Base-by-base conservation (phyloP, 1,140 invertebrate genomes). In the Drosophila grimshawi region DNA sequence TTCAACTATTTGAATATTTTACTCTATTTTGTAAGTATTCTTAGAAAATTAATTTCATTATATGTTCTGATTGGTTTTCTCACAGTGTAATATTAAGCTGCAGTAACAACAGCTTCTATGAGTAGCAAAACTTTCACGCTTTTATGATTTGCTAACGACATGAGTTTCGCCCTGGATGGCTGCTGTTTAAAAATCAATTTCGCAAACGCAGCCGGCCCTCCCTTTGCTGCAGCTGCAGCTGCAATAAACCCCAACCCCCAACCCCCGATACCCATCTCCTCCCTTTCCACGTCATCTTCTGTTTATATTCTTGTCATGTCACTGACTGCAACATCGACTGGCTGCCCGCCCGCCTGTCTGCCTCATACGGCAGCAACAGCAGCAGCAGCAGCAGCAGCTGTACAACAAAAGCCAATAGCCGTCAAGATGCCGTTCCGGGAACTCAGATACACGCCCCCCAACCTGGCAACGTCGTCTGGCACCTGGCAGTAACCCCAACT, bases 81-180 rank as follows among this genome's bases (percentile, higher is more conserved):
- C 39, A 43, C 39, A n/a, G 39, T 43, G 39, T 43, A 11, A 32
- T 45, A 59, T 79, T 79, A 86, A 81, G 70, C 55, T 55, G 30
- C 37, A 55, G 43, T 39, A 67, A 27, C 32, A 51, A 49, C 55
- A 62, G 39, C 55, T 43, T 3, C 10, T 10, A n/a, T 8, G 10
- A 43, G 39, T 10, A 59, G 72, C 80, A 46, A 59, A 64, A 60
- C 51, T 74, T 78, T 61, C 60, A 80, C 85, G 76, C 73, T 83
- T 88, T 88, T 88, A 88, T 88, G 80, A 88, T 88, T 89, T 88
- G 85, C 85, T 81, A 88, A 88, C 85, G 85, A 88, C 80, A 80
- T 72, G 69, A 83, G 72, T 51, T 77, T 46, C 67, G 78, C 53
- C 61, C 59, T 39, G 48, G 65, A 32, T 60, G 62, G 39, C 67